These are phyloP conservation scores for Apogon talboti DNA, from an alignment of 2,797 vertebrate species.

Conservation along the genomic window DNA sequence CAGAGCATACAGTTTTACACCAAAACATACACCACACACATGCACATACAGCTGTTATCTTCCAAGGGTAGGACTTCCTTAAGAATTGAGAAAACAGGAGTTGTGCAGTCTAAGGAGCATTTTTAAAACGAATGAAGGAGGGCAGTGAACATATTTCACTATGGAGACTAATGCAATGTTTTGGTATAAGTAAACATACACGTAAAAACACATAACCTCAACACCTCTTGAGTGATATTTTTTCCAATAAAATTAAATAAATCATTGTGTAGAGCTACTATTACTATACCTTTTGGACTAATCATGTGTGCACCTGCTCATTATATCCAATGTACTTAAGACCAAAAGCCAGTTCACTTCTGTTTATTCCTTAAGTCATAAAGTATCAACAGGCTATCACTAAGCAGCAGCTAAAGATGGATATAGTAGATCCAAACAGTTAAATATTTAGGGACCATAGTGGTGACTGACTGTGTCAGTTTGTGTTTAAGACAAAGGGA, in stretches of 20 bases:
- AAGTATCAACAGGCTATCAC: slow-evolving; percentile 43
- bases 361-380: slow-evolving; percentile 57
- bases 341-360: slow-evolving; percentile 60
- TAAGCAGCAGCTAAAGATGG: slow-evolving; percentile 47
- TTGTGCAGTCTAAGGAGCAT: slow-evolving; percentile 51
- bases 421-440: slow-evolving; percentile 45
- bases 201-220: slow-evolving; percentile 52
- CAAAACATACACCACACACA: slow-evolving; percentile 18
- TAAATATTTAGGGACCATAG: slow-evolving; percentile 71
- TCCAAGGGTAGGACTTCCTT: slow-evolving; percentile 56
- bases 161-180: slow-evolving; percentile 49
- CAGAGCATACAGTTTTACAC: slow-evolving; percentile 36
- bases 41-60: slow-evolving; percentile 37
- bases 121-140: slow-evolving; percentile 43
- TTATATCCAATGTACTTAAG: slow-evolving; percentile 62
- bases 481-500: slow-evolving; percentile 74
- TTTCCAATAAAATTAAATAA: slow-evolving; percentile 35
- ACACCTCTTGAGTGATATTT: slow-evolving; percentile 51
- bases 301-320: slow-evolving; percentile 59
- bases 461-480: slow-evolving; percentile 56
- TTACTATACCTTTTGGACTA: slow-evolving; percentile 53
- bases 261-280: slow-evolving; percentile 57
- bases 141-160: slow-evolving; percentile 25
- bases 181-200: slow-evolving; percentile 35
- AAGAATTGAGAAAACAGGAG: slow-evolving; percentile 46